Base-by-base conservation (phyloP, 2,888 invertebrate genomes). In the Plemyria rubiginata region DNA sequence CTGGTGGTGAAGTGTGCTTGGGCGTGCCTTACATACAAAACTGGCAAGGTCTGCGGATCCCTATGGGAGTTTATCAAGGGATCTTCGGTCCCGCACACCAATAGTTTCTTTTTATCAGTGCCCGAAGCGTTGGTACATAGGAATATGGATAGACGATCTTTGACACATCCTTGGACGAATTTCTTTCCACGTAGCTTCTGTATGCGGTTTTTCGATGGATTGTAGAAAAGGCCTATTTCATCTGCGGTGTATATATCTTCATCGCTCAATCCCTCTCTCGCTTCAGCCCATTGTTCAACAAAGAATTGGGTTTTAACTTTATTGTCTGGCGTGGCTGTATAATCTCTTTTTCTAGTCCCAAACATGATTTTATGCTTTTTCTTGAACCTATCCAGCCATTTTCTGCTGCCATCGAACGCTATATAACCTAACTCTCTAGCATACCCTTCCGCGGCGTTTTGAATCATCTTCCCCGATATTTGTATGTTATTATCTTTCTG, bases 301-400 rank as follows among this genome's bases (percentile, higher is more conserved):
- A 84, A 78, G 62, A 84, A 84, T 49, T 77, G 75, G 11, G 74
- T 79, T 36, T 82, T 84, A 78, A 79, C 82, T 66, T 82, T 81
- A 0, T 81, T 80, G 9, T 81, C 82, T 38, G 74, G 61, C 0
- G 60, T 66, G 0, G 72, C 70, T 8, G 55, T 66, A 32, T 76
- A 77, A 41, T 78, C 76, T 0, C 79, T 65, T 48, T 75, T 79
- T 13, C 65, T 62, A 0, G 75, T 62, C 0, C 61, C 48, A 5
- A 62, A 62, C 11, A 62, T 36, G 9, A 84, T 83, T 38, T 76
- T 79, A 46, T 84, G 79, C 36, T 78, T 70, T 4, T 78, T 76
- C 36, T 84, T 84, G 32, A 84, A 84, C 8, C 84, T 67, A 45
- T 84, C 84, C 5, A 84, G 51, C 84, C 84, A 84, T 70, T 84